Percentiles rank a stretch among this genome's conserved stretches.
Evolutionary conservation across 2,113 vertebrate genomes (phyloP).

Genomic region (Charina bottae): DNA sequence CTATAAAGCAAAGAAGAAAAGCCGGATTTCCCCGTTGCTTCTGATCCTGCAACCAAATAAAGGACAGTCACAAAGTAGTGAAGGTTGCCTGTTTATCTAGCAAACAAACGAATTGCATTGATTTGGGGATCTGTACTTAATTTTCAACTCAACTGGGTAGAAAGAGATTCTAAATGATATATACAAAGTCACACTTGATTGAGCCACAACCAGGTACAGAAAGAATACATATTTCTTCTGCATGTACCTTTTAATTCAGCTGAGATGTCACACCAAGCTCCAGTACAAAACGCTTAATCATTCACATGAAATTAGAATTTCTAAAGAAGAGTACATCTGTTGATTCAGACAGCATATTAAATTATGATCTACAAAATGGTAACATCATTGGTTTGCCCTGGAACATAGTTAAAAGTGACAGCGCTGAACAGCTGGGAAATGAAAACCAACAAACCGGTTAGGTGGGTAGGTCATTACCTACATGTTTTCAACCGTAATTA

Average conservation of each 20-base stretch:
- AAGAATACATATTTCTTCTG: neutral
- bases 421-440: neutral
- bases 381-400: neutral
- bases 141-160: neutral
- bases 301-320: neutral
- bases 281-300: neutral
- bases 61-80: neutral
- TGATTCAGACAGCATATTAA: neutral
- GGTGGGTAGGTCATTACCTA: neutral
- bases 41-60: slow-evolving; percentile 1
- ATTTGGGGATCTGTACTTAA: neutral
- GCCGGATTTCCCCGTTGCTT: slow-evolving; percentile 8
- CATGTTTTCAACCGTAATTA: neutral
- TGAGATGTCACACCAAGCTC: neutral
- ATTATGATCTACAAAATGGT: neutral
- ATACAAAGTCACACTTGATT: neutral
- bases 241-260: neutral
- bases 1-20: neutral
- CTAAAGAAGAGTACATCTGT: neutral
- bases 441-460: neutral
- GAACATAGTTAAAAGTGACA: neutral
- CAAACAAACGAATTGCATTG: neutral
- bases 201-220: neutral
- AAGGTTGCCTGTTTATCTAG: neutral
- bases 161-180: neutral